Evolutionary conservation across 2,888 invertebrate species (phyloP).

Genomic region (Cenopis cana): DNA sequence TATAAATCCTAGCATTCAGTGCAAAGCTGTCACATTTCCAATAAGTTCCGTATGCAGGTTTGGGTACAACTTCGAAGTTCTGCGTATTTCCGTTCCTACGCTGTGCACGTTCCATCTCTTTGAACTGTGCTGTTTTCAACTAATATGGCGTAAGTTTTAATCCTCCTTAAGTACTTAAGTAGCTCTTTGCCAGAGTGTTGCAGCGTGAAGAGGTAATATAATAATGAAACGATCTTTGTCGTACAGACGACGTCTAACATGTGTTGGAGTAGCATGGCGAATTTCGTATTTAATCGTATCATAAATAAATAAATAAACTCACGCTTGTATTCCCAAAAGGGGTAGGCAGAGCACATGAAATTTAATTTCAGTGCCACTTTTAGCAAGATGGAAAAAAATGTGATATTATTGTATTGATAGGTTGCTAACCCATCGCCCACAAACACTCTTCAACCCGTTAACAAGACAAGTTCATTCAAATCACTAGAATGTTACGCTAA

Average conservation of each 20-base stretch:
- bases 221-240: not conserved
- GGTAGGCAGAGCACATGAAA: too few relatives aligned
- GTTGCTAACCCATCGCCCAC: too few relatives aligned
- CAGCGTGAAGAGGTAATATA: not conserved
- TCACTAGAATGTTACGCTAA: too few relatives aligned
- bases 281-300: too few relatives aligned
- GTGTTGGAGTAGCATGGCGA: too few relatives aligned
- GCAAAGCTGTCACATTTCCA: not conserved
- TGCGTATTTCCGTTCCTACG: not conserved
- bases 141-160: slow-evolving; percentile 4
- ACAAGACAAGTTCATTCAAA: too few relatives aligned
- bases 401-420: too few relatives aligned
- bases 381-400: too few relatives aligned
- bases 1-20: not conserved
- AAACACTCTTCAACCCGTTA: too few relatives aligned
- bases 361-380: too few relatives aligned
- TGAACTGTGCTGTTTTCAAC: slow-evolving; percentile 5
- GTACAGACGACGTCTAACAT: not conserved
- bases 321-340: too few relatives aligned
- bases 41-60: not conserved
- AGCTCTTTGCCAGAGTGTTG: not conserved
- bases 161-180: not conserved
- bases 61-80: not conserved
- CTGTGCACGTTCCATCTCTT: not conserved
- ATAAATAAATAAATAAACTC: too few relatives aligned